A percentile compares a stretch with the other conserved stretches of the same genome.
These are phyloP conservation scores for Mya arenaria DNA, from an alignment of 1,140 invertebrate species.

Conservation along the genomic window DNA sequence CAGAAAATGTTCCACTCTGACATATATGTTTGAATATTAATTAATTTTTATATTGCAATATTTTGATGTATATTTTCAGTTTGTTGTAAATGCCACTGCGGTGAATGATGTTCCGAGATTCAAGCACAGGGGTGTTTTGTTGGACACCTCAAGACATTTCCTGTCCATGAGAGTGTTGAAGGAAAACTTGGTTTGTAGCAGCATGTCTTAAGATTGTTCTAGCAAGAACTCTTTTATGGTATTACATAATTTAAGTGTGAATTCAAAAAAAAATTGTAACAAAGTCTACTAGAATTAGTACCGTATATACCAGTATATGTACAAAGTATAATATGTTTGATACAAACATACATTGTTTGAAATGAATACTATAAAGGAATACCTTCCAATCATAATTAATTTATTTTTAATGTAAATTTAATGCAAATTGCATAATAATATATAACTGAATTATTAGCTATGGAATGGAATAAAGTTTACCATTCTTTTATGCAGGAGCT, in stretches of 20 bases:
- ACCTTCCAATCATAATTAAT: neutral
- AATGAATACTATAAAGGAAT: neutral
- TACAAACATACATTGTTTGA: no score
- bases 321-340: no score
- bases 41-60: no score
- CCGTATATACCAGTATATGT: no score
- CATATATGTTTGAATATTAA: no score
- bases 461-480: no score
- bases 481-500: constrained; percentile 82
- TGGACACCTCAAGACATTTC: constrained; percentile 83
- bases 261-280: no score
- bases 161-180: constrained; percentile 77
- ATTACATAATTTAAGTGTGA: no score
- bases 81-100: constrained; percentile 73
- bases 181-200: constrained; percentile 80
- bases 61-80: constrained; percentile 67
- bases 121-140: constrained; percentile 81
- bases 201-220: no score
- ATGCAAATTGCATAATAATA: neutral
- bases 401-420: neutral
- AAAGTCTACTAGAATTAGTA: no score
- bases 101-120: constrained; percentile 80
- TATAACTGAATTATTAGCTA: neutral
- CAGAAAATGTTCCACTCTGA: no score
- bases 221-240: no score